Evolutionary conservation across 2,797 vertebrate species (phyloP), one percentile per base, ranked within the genome.

Genomic region (Uromys caudimaculatus): DNA sequence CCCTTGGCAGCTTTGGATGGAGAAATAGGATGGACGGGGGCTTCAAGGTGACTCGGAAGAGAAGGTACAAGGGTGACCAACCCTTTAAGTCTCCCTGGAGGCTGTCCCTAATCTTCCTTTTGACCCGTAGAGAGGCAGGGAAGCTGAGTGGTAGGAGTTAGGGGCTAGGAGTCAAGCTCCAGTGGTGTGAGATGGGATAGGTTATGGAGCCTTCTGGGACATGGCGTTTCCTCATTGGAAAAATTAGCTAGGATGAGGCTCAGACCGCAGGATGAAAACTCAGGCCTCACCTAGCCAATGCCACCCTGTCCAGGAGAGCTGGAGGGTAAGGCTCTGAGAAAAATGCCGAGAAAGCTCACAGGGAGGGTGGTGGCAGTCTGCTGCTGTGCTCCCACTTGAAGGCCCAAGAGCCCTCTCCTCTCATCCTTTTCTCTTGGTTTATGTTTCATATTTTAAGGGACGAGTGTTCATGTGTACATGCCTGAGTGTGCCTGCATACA

Each of bases 41-140:
- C 54, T 96, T 12, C 35, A 69, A 95, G 82, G 84, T 94, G 88
- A 75, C 27, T 91, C 44, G 41, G 9, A 41, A 21, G 47, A 90
- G 44, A 76, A 47, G 41, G 4, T 16, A 27, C 13, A 17, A 16
- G 77, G 79, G 32, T 0, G 0, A 19, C 32, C 69, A 71, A 32
- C 3, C 24, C 21, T 76, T 41, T 60, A n/a, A 6, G 32, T 13
- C 6, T 23, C 35, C 50, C 23, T 17, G 27, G 38, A 35, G 35
- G 35, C 27, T 50, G 35, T 29, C 29, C 79, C 21, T 27, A 1
- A n/a, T 29, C 41, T 87, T 6, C 58, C 11, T 93, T 12, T 52
- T 44, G 76, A 87, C 24, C 79, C 38, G 21, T 19, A 44, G n/a
- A 56, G 52, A 69, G 67, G 12, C 50, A 8, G 1, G 75, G 21